Conservation (phyloP, 2,888 invertebrate species). For the Sesia bembeciformis region DNA sequence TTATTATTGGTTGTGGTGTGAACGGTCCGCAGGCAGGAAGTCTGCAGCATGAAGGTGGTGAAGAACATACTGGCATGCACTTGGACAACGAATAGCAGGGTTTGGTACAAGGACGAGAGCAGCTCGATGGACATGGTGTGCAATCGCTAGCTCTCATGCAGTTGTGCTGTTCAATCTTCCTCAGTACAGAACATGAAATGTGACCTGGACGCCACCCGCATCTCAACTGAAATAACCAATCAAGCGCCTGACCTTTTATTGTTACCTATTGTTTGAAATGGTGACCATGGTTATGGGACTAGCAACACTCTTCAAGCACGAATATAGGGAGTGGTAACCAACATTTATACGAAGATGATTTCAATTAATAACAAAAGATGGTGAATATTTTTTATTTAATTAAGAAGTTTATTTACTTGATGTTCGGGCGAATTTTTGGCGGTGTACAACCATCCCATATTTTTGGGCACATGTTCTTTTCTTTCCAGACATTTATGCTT, state of each 20-base stretch:
- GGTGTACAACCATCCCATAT: slow-evolving; percentile 66
- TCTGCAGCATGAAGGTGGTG: slow-evolving; percentile 31
- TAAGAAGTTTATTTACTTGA: slow-evolving; percentile 30
- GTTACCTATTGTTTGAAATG: no score
- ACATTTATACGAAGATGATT: no score
- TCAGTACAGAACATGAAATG: slow-evolving; percentile 56
- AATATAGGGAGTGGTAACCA: no score
- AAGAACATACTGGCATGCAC: slow-evolving; percentile 12
- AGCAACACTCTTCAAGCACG: no score
- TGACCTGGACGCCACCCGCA: slow-evolving; percentile 70
- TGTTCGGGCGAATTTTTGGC: slow-evolving; percentile 55
- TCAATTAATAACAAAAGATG: background rate
- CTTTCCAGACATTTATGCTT: slow-evolving; percentile 56
- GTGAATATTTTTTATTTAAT: background rate
- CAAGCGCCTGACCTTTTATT: no score
- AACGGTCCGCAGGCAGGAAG: slow-evolving; percentile 14
- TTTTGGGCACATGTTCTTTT: slow-evolving; percentile 51
- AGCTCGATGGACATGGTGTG: slow-evolving; percentile 1
- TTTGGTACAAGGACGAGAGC: slow-evolving; percentile 11
- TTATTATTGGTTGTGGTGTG: slow-evolving; percentile 33
- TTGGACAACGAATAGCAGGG: slow-evolving; percentile 21
- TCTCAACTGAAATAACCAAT: slow-evolving; percentile 29
- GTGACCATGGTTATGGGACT: no score
- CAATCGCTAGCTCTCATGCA: slow-evolving; percentile 37
- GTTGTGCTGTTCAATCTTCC: slow-evolving; percentile 50